Conservation (phyloP, 2,797 vertebrate genomes). For the Intellagama lesueurii region DNA sequence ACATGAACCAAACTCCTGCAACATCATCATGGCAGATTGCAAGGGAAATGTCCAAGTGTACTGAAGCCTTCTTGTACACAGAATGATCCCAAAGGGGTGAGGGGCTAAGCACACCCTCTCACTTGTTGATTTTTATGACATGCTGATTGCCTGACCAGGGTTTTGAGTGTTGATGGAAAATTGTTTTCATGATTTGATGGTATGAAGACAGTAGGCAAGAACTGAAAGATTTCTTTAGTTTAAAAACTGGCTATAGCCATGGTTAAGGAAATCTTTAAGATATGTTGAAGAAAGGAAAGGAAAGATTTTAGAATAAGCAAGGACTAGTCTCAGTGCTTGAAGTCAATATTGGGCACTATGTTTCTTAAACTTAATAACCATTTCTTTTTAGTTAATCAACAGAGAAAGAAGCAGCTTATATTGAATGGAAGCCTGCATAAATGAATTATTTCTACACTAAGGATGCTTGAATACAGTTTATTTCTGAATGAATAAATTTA, state of each 20-base stretch:
- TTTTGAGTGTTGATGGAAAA: background rate
- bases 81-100: too few species aligned
- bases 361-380: conserved; percentile 13
- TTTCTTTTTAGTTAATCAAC: conserved; percentile 10
- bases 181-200: background rate
- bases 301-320: background rate
- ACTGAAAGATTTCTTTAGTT: too few species aligned
- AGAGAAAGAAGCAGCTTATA: background rate
- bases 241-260: background rate
- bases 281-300: background rate
- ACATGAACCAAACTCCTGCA: too few species aligned
- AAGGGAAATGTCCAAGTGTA: too few species aligned
- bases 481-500: conserved; percentile 16
- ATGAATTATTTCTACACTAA: background rate
- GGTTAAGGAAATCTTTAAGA: background rate
- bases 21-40: too few species aligned
- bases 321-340: background rate
- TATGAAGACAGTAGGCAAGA: background rate
- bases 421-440: background rate
- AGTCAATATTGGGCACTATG: conserved; percentile 28
- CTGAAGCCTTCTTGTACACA: too few species aligned
- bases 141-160: too few species aligned
- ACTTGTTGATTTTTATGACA: too few species aligned
- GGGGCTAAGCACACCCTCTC: too few species aligned
- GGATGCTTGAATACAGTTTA: background rate